Conservation (phyloP, 2,888 invertebrate species). For the Malthinus flaveolus region DNA sequence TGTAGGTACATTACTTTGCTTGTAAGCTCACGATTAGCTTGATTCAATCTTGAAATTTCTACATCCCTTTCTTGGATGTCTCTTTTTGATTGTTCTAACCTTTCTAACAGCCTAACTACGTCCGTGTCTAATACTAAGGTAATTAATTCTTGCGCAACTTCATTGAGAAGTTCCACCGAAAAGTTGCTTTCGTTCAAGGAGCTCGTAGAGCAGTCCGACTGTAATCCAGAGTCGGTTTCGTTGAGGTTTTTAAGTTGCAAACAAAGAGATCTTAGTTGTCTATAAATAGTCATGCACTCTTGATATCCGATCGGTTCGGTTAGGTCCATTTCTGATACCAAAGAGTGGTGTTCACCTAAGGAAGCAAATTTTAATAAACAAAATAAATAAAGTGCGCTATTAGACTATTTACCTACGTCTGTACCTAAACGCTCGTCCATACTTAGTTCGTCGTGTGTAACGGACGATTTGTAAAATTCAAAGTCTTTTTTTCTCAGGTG, state of each 20-base stretch:
- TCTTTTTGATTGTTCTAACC: slow-evolving; percentile 75
- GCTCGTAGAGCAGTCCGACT: slow-evolving; percentile 70
- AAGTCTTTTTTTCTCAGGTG: slow-evolving; percentile 79
- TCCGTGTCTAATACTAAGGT: slow-evolving; percentile 74
- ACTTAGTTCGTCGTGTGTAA: slow-evolving; percentile 46
- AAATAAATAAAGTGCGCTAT: not conserved
- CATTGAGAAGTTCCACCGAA: slow-evolving; percentile 56
- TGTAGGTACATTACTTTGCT: slow-evolving; percentile 64
- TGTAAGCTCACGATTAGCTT: slow-evolving; percentile 77
- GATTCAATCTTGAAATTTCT: slow-evolving; percentile 79
- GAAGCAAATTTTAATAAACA: no score
- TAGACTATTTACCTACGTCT: not conserved
- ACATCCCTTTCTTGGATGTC: slow-evolving; percentile 77
- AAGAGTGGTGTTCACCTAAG: slow-evolving; percentile 65
- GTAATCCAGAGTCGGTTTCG: slow-evolving; percentile 70
- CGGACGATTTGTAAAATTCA: slow-evolving; percentile 43
- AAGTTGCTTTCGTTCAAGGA: slow-evolving; percentile 60
- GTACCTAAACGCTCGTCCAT: slow-evolving; percentile 48
- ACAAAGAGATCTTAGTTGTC: slow-evolving; percentile 73
- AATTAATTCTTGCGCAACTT: slow-evolving; percentile 76
- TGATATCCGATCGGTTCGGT: slow-evolving; percentile 62
- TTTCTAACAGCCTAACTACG: slow-evolving; percentile 73
- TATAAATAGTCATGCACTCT: slow-evolving; percentile 72
- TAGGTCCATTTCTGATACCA: slow-evolving; percentile 90
- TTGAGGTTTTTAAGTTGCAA: slow-evolving; percentile 76